Evolutionary conservation across 2,797 vertebrate species (phyloP), one percentile per base, ranked within the genome.

Genomic region (Hypotaenidia okinawae): DNA sequence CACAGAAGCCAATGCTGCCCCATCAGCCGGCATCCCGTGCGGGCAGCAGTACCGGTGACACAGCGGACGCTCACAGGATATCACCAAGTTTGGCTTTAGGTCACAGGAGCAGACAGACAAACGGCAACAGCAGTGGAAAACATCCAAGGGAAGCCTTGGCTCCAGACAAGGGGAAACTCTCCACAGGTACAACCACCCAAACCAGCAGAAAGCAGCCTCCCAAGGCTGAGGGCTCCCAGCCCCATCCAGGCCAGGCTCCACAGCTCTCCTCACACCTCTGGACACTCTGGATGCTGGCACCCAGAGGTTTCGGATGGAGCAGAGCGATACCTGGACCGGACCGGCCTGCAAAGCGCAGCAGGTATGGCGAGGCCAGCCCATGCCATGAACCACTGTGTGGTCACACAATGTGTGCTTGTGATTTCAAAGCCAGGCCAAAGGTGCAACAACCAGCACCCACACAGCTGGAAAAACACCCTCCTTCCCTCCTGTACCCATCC

Each of bases 71-170:
- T 54, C 84, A 80, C 78, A 35, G 55, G 15, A 77, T n/a, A 91
- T 87, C 94, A 88, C 85, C 81, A 57, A 49, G 86, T 83, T 90
- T 84, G 94, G 87, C 85, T 84, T 87, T 66, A 49, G 87, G 90
- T 95, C 81, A 67, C 90, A 84, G 87, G 88, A 92, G 84, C 57
- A 90, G 77, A 75, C 91, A 94, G 88, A 74, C 91, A 91, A 68
- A 80, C 81, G 63, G 77, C 24, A 15, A 49, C 55, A 57, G 86
- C 58, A 43, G 43, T 51, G 62, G 78, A 47, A 86, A 95, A 85
- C 77, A 85, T 61, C 79, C 54, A 25, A 32, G 73, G 57, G 39
- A 84, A 70, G 57, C 52, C 45, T 11, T 51, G 37, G 87, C 79
- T 62, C 89, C 51, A 67, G 73, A 78, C 28, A 16, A 57, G 45